A percentile compares a stretch with the other conserved stretches of the same genome.
These are phyloP conservation scores for Corticium candelabrum DNA, from an alignment of 37 sponge, comb jelly and placozoan species.

Conservation along the genomic window DNA sequence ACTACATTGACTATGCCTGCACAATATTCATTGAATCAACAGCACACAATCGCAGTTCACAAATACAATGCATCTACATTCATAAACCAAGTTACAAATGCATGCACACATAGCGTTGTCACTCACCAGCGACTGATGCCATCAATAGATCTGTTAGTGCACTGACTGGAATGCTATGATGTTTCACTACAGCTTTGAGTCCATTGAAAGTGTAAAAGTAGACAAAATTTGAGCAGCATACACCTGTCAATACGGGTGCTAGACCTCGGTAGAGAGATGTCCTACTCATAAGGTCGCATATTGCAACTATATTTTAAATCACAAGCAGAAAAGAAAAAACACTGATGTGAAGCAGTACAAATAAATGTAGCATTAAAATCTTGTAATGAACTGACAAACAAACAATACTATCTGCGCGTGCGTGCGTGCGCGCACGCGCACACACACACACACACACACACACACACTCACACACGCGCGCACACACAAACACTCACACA, in stretches of 20 bases:
- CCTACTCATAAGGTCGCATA: neutral
- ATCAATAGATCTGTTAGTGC: constrained; percentile 14
- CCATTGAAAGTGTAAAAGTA: constrained; percentile 38
- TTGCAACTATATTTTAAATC: neutral
- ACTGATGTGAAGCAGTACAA: no score
- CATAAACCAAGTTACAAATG: neutral
- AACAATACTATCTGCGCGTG: no score
- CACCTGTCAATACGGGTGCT: constrained; percentile 20
- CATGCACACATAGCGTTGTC: neutral
- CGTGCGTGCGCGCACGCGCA: no score
- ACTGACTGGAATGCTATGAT: neutral
- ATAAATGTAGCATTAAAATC: no score
- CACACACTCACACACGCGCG: no score
- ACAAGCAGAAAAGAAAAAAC: neutral
- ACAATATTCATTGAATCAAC: neutral
- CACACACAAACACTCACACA: no score
- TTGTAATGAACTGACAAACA: no score
- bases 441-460: constrained; percentile 1
- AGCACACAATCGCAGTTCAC: neutral
- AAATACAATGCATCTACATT: neutral
- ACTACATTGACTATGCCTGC: constrained; percentile 24
- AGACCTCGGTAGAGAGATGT: constrained; percentile 19
- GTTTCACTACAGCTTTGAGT: constrained; percentile 23
- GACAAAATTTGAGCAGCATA: constrained; percentile 32
- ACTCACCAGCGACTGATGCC: constrained; percentile 14